Evolutionary conservation across 1,140 invertebrate genomes (phyloP), one percentile per base, ranked within the genome.

Genomic region (Hylaeus anthracinus): DNA sequence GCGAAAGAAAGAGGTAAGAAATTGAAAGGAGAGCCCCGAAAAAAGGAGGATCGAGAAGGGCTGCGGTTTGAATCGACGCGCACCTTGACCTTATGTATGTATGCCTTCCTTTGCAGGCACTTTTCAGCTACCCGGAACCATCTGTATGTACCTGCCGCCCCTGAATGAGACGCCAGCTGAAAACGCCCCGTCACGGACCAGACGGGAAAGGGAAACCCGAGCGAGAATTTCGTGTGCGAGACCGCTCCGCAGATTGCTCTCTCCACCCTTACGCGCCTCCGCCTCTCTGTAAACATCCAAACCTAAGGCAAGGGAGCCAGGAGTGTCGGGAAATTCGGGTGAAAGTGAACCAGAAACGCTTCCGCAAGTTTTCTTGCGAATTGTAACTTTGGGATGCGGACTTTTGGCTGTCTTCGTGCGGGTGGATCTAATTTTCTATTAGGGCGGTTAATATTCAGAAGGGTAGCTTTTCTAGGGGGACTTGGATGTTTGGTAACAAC

Each of bases 21-120:
- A 41, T 9, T 61, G 37, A 60, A 56, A 67, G 26, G 58, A n/a
- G 58, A 64, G 43, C 37, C 70, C 64, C 69, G 61, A 74, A 60
- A 53, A 73, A 81, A 72, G 70, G 71, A 79, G 51, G 76, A 77
- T 26, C 26, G 70, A 63, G 61, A 41, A 41, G 37, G 61, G 37
- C 75, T 45, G 37, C 72, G 55, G 82, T 60, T 87, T 86, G 85
- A 87, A 86, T 87, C 82, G 82, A 78, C 83, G 45, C 79, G 70
- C 85, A 81, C 85, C 86, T 88, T 88, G 86, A 88, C 83, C 86
- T 88, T 87, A 85, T 72, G 76, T 63, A 63, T 51, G 51, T 51
- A 51, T 82, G 81, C 79, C 64, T 80, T 74, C 39, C 72, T 84
- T 80, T 66, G 58, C 71, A 71, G 26, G 53, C 75, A 73, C 83